Base-by-base conservation (phyloP, 2,888 invertebrate species). In the Nemotelus pantherinus region DNA sequence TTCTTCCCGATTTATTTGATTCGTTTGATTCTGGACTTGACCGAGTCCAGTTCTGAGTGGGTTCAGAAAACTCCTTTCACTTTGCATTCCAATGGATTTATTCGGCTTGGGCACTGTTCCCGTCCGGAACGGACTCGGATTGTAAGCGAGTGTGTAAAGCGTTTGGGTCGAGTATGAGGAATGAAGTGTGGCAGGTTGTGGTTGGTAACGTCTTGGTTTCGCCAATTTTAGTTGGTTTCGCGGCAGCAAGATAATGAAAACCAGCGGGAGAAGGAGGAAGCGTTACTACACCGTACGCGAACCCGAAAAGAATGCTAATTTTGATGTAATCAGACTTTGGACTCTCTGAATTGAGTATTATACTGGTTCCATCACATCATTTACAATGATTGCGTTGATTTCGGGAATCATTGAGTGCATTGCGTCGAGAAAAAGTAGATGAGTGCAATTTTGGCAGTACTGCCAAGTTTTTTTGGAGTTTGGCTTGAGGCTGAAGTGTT, bases 61-160 rank as follows among this genome's bases (percentile, higher is more conserved):
- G 68, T 68, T 68, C 55, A 70, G 76, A 80, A 81, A 82, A 83
- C 83, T 82, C 83, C 83, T 83, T 83, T 83, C 83, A 83, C 83
- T 83, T 83, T 77, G 77, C 82, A 83, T 83, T 82, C 83, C 82
- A 81, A 79, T 77, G 25, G 25, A 25, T 25, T 25, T 25, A 25
- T 25, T 25, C 79, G 43, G 64, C 79, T 76, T 78, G 79, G 72
- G 79, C 78, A 47, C 10, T 43, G 45, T 71, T 71, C 58, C 58
- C 48, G 74, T 60, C 48, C 48, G 50, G 63, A 41, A 39, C 41
- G 4, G 7, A 63, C 41, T 63, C 68, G 25, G 7, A 41, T 10
- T 5, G 64, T 41, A 10, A 6, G 64, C 25, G 68, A 25, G 50
- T 9, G 25, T 68, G 68, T 53, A 53, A 25, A 10, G 39, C 47